These are phyloP conservation scores for Triops cancriformis DNA, from an alignment of 1,140 invertebrate species.

Conservation along the genomic window DNA sequence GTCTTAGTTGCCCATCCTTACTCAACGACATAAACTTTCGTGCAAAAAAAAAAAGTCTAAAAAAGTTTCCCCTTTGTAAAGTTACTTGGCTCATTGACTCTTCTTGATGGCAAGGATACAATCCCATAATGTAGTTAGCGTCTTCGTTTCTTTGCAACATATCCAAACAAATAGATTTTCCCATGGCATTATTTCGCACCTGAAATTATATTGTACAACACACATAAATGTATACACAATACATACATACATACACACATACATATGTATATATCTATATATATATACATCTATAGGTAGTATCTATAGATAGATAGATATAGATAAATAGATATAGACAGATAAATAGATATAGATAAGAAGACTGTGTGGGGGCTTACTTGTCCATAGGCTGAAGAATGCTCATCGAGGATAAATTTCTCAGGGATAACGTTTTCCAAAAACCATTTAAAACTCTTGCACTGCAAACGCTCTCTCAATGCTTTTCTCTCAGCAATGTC, in stretches of 20 bases:
- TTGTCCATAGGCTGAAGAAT: conserved; percentile 65
- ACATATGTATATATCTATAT: conserved; percentile 26
- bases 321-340: conserved; percentile 25
- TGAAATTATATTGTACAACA: too few species aligned
- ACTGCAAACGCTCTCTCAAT: conserved; percentile 61
- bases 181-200: conserved; percentile 41
- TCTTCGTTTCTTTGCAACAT: conserved; percentile 64
- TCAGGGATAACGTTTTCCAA: conserved; percentile 68
- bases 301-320: conserved; percentile 3
- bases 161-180: conserved; percentile 58
- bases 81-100: conserved; percentile 50
- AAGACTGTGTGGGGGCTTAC: conserved; percentile 37
- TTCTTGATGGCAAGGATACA: conserved; percentile 64
- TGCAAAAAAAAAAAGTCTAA: conserved; percentile 31
- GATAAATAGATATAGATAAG: conserved; percentile 30
- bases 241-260: too few species aligned
- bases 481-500: conserved; percentile 60
- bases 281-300: conserved; percentile 18
- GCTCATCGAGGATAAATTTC: conserved; percentile 77
- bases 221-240: too few species aligned
- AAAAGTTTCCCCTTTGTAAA: conserved; percentile 15
- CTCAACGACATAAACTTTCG: conserved; percentile 63
- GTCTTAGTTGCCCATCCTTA: conserved; percentile 56
- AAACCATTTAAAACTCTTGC: conserved; percentile 73
- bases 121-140: conserved; percentile 55